Evolutionary conservation across 2,888 invertebrate genomes (phyloP), one percentile per base, ranked within the genome.

Genomic region (Prosapia bicincta): DNA sequence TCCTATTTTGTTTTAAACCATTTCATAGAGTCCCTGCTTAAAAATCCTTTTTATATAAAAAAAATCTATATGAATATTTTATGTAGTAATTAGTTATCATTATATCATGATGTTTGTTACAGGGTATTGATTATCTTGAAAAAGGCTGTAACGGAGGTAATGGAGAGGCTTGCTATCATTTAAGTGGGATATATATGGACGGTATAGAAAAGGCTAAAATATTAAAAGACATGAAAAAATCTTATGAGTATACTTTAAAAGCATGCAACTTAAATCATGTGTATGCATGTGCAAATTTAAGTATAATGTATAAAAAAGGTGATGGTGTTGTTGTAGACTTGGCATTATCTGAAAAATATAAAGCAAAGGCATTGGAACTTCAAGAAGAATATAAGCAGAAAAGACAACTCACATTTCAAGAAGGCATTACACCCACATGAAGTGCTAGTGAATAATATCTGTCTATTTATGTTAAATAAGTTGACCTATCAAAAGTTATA

Each of bases 261-360:
- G 94, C 93, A 0, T 99, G 98, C 84, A 93, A 96, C 78, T 85
- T 92, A 24, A 78, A 80, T 0, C 93, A 96, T 83, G 90, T 95
- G 83, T 93, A 92, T 83, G 94, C 95, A 0, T 99, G 99, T 86
- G 92, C 93, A 0, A 98, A 98, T 86, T 87, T 97, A 0, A 92
- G 96, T 82, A 90, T 93, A 84, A 96, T 96, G 93, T 94, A 94
- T 83, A 88, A 88, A 32, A 90, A 90, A 83, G 96, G 96, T 15
- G 94, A 97, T 79, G 97, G 97, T 0, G 92, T 91, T 0, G 90
- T 90, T 72, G 90, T 93, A 83, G 90, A 93, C 84, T 83, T 85
- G 70, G 89, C 90, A 75, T 86, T 93, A 82, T 91, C 94, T 0
- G 90, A 93, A 76, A 88, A 89, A 79, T 96, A 90, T 83, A 93